Evolutionary conservation across 2,888 invertebrate genomes (phyloP).

Genomic region (Oconnorella tubifera): DNA sequence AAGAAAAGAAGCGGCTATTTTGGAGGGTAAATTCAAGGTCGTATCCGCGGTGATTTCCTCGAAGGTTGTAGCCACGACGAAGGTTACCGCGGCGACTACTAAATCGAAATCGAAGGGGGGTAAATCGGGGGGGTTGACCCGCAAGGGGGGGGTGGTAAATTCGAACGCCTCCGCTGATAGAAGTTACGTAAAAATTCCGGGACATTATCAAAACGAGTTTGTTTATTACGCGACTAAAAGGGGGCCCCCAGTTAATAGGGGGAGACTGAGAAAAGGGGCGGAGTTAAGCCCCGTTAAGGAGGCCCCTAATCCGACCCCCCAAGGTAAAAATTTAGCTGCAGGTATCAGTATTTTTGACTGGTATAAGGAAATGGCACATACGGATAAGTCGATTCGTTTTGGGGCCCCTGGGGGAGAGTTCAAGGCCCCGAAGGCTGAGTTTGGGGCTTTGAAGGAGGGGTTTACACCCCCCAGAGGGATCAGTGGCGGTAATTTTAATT

Average conservation of each 20-base stretch:
- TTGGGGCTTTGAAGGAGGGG: too few species aligned
- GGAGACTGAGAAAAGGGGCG: neutral
- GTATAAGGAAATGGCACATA: conserved; percentile 37
- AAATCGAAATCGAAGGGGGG: neutral
- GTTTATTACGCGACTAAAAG: conserved; percentile 53
- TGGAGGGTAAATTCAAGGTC: too few species aligned
- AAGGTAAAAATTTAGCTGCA: neutral
- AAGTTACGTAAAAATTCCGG: conserved; percentile 51
- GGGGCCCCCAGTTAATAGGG: neutral
- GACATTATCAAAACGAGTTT: conserved; percentile 53
- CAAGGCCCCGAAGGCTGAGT: neutral
- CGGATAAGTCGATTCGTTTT: conserved; percentile 31
- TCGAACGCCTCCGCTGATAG: conserved; percentile 22
- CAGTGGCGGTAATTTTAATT: too few species aligned
- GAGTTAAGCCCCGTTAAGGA: neutral
- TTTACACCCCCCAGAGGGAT: too few species aligned
- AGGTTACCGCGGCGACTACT: neutral
- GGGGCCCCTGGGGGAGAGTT: neutral
- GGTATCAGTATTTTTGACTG: conserved; percentile 36
- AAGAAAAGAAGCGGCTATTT: too few species aligned
- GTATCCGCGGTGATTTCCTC: too few species aligned
- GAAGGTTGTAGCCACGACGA: neutral
- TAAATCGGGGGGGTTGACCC: too few species aligned
- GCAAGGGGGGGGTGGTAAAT: too few species aligned
- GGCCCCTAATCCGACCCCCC: conserved; percentile 1